Base-by-base conservation (phyloP, 2,888 invertebrate genomes). In the Xanthorhoe designata region DNA sequence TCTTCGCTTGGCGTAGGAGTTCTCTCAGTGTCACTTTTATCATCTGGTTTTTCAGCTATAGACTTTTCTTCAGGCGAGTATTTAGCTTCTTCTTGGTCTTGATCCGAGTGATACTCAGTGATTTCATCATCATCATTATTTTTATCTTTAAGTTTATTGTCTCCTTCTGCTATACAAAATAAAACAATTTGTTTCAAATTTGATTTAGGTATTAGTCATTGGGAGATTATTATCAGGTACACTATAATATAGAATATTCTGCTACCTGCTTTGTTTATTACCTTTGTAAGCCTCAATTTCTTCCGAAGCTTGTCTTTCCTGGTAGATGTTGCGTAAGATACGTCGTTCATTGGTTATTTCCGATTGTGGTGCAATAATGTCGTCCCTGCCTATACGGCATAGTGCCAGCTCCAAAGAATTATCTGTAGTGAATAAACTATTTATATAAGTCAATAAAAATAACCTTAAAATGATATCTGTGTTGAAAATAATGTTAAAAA, bases 321-420 rank as follows among this genome's bases (percentile, higher is more conserved):
- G 94, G 68, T 94, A 94, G 51, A 94, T 94, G 52, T 94, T 94
- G 1, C 94, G 84, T 77, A 91, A 91, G n/a, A 94, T 94, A 8
- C 94, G 84, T 50, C 94, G 78, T 72, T 94, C 94, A 71, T 94
- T 94, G 15, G 94, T 94, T 42, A 94, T 88, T 70, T 95, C 96
- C 75, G 97, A 96, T 87, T 97, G 98, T 77, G 97, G 96, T 73
- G 96, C 96, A 77, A 98, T 97, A 60, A 99, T 98, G 85, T 99
- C 98, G 80, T 98, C 98, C 76, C 99, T 95, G 64, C 97, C 97
- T 70, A 99, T 98, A 75, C 96, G 95, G 78, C 96, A 95, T 52
- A 99, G 94, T 0, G 98, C 98, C 76, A 96, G 94, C 86, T 98
- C 98, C 76, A 99, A 89, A 6, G 96, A 95, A 78, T 95, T 96